Base-by-base conservation (phyloP, 2,888 invertebrate genomes). In the Eristalis arbustorum region DNA sequence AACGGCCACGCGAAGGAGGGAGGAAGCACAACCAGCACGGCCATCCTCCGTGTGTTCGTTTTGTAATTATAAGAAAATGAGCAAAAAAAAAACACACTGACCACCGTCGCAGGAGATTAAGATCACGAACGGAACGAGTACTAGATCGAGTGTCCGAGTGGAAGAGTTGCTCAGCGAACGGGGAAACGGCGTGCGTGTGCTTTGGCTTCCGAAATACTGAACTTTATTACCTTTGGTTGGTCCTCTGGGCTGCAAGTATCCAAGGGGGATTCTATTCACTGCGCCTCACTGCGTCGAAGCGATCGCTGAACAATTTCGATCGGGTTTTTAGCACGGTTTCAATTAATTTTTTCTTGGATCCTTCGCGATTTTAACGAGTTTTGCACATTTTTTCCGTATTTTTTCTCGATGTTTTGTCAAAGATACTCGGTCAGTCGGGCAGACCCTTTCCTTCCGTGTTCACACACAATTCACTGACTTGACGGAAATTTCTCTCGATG, bases 91-190 rank as follows among this genome's bases (percentile, higher is more conserved):
- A 31, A 8, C 3, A 31, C 40, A 23, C 71, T 61, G 40, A 56
- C 59, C 34, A 22, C 28, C n/a, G 34, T 37, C n/a, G 34, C 11
- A 34, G 8, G 40, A 40, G 49, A 85, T 73, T 63, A 59, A 59
- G 73, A 77, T 62, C 61, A 69, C 69, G 66, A 68, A 40, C 42
- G 56, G 22, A 56, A 56, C 56, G 37, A 64, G 56, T 22, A 63
- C 22, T 23, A 2, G 40, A 42, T 66, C 49, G 49, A 49, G 18
- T 49, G 49, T 49, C 18, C 8, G 0, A 18, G 74, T 64, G 56
- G 81, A 81, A 81, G 76, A 85, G 77, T 64, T 85, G 81, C 61
- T 2, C 10, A 69, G 13, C 73, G 23, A 81, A 85, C 81, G 34
- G n/a, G 28, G 25, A 23, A 23, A 61, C 40, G n/a, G 61, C 40